These are phyloP conservation scores for Ectropis grisescens DNA, from an alignment of 1,140 invertebrate species.

Conservation along the genomic window DNA sequence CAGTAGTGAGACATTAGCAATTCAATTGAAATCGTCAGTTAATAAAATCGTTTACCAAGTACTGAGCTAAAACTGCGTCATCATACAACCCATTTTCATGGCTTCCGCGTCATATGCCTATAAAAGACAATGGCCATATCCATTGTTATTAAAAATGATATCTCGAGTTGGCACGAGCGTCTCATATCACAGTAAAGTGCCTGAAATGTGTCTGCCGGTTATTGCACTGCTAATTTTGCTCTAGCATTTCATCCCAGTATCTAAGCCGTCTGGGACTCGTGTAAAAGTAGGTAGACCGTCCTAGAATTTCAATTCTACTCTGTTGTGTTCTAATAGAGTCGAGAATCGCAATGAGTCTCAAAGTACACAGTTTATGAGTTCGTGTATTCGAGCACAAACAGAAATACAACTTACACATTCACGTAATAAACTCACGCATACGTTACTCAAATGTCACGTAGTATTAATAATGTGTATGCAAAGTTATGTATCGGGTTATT, in stretches of 20 bases:
- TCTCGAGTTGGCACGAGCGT: conserved; percentile 8
- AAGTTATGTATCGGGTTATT: no score
- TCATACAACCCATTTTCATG: conserved; percentile 21
- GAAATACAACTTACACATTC: no score
- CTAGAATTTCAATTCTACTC: no score
- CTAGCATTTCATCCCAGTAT: conserved; percentile 22
- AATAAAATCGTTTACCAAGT: background rate
- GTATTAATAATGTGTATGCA: no score
- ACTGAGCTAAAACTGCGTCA: background rate
- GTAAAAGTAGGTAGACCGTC: no score
- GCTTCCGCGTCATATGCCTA: conserved; percentile 33
- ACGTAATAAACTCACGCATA: no score
- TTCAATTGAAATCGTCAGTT: conserved; percentile 26
- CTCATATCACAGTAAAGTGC: conserved; percentile 22
- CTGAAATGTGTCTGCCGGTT: conserved; percentile 25
- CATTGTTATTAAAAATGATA: conserved; percentile 17
- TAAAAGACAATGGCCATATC: conserved; percentile 37
- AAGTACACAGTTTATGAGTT: no score
- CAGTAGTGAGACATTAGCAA: no score
- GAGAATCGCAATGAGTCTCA: no score
- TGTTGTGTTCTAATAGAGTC: no score
- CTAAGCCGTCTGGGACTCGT: conserved; percentile 15
- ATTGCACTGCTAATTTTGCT: conserved; percentile 29
- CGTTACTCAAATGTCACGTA: no score
- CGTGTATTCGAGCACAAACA: no score